Evolutionary conservation across 2,797 vertebrate species (phyloP), one percentile per base, ranked within the genome.

Genomic region (Platyrinchus mystaceus): DNA sequence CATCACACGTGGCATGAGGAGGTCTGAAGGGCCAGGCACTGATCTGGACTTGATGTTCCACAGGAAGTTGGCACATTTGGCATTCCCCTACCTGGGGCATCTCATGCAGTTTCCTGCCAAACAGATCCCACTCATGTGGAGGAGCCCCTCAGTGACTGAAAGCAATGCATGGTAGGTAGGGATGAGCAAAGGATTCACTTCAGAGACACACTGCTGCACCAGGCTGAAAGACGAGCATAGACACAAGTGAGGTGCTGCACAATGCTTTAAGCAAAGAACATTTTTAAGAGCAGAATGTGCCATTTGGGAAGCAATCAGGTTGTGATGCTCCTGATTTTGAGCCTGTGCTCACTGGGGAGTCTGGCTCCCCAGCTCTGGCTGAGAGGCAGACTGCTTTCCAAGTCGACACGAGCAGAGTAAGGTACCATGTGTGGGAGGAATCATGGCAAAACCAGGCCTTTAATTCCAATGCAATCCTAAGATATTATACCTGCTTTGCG

Each of bases 371-470:
- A 85, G 22, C 69, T 69, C 59, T 41, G 34, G 50, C 39, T 66
- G 89, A 78, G 90, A 66, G 50, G n/a, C 90, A 94, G 74, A 28
- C 68, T 83, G 49, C 62, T 81, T 90, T 73, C 82, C 53, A 59
- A 87, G 50, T 12, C 0, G 0, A 37, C 15, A 14, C 15, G 11
- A n/a, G 39, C 73, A 75, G 46, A 71, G 36, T 10, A 15, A 91
- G 74, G 81, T 56, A 39, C 59, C 28, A 5, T 4, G 41, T 76
- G 93, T 94, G 78, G 94, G 93, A 95, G 95, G 94, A 94, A 95
- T 95, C 47, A 3, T 93, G 90, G 93, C 85, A 95, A 93, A 89
- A 37, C 50, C 43, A 20, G 56, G 58, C 50, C 91, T 81, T 78
- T 76, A 86, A 93, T 93, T 89, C 70, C 84, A 24, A 2, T 56